Base-by-base conservation (phyloP, 2,113 vertebrate species). In the Prietella phreatophila region DNA sequence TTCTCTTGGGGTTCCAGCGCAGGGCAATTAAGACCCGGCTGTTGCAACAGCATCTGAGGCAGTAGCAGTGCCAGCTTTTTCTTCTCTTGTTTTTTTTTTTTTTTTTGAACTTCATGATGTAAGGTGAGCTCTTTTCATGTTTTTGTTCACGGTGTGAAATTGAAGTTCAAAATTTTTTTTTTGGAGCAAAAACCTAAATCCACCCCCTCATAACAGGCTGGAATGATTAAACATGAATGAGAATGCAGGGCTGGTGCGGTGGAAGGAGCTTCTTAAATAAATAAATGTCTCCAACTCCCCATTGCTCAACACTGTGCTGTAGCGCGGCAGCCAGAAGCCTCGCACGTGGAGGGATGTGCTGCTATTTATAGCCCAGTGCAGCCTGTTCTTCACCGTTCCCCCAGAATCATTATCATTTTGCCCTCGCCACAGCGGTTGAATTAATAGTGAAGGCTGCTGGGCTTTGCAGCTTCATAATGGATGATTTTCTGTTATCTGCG, bases 311-410 rank as follows among this genome's bases (percentile, higher is more conserved):
- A 80, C 83, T 69, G 79, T 83, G 69, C 86, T 84, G 60, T 65
- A 83, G 78, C 84, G 90, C 67, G 30, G 91, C 81, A 88, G 90
- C 87, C 87, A 90, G 86, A 89, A 86, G 90, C 87, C 71, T 73
- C 10, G 33, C 89, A 90, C 84, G 85, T 90, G 85, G 90, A 93
- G 91, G 71, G 69, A 88, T 91, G 85, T 76, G 36, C 90, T 80
- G 89, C 92, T 93, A 93, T 94, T 94, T 92, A 92, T 93, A 93
- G 90, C 91, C 86, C 88, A 82, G 88, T 85, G 90, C 92, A 86
- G 91, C 91, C 91, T 73, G 50, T 63, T 71, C 82, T 86, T 83
- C 39, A 42, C 79, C 58, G 76, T 76, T 83, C 71, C 83, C 89
- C 58, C 81, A 88, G 89, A 92, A 94, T 93, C 89, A 93, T 93